Percentiles rank a stretch among this genome's conserved stretches.
Evolutionary conservation across 2,113 vertebrate genomes (phyloP).

Genomic region (Cyprinodon tularosa): DNA sequence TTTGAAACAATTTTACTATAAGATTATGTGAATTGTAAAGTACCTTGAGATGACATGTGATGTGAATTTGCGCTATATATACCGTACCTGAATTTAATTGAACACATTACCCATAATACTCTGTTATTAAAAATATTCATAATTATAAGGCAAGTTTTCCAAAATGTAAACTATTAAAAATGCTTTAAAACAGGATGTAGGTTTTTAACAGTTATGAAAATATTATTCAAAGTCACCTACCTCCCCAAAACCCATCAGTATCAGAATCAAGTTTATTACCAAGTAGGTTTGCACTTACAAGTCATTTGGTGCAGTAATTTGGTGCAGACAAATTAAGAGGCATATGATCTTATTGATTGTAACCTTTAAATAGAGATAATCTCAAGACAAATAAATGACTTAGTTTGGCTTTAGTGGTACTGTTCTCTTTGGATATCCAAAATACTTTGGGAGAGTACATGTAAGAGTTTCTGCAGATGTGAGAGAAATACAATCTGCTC

Average conservation of each 20-base stretch:
- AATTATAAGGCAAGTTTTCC: slow-evolving; percentile 45
- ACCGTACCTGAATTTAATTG: too few relatives aligned
- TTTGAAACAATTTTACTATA: too few relatives aligned
- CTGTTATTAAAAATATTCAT: slow-evolving; percentile 42
- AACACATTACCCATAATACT: slow-evolving; percentile 7
- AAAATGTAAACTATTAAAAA: not conserved
- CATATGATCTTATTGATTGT: slow-evolving; percentile 17
- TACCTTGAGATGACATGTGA: too few relatives aligned
- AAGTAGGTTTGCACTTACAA: too few relatives aligned
- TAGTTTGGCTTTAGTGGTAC: slow-evolving; percentile 23
- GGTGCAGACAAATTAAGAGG: not conserved
- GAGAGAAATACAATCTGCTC: slow-evolving; percentile 52
- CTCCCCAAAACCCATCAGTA: not conserved
- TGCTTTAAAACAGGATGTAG: slow-evolving; percentile 20
- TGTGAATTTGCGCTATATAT: too few relatives aligned
- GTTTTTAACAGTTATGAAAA: not conserved
- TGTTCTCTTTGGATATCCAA: slow-evolving; percentile 31
- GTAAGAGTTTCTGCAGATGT: slow-evolving; percentile 66
- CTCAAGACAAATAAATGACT: slow-evolving; percentile 28
- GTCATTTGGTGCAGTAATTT: too few relatives aligned
- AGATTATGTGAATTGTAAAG: too few relatives aligned
- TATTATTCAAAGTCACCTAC: slow-evolving; percentile 23
- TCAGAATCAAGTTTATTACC: too few relatives aligned
- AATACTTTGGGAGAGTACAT: slow-evolving; percentile 30
- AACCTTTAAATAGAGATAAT: slow-evolving; percentile 18